A percentile compares a stretch with the other conserved stretches of the same genome.
Conservation (phyloP, 2,113 vertebrate genomes). For the Indicator indicator region DNA sequence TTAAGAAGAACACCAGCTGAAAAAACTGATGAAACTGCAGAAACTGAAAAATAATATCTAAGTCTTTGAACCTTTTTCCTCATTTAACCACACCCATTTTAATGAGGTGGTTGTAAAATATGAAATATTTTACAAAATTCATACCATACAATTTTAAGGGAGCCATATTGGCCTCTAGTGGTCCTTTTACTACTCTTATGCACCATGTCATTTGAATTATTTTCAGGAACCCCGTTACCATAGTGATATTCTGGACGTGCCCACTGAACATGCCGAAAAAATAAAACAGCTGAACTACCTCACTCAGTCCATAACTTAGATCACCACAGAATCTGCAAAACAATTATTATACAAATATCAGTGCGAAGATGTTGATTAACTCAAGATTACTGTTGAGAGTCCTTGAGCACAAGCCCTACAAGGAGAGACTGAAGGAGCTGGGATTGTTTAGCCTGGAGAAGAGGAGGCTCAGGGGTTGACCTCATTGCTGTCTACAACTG, state of each 20-base stretch:
- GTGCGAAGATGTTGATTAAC: background rate
- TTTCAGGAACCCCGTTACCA: slow-evolving; percentile 28
- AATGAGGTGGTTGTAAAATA: background rate
- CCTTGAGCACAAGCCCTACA: too few relatives aligned
- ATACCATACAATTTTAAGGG: background rate
- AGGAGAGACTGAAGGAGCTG: too few relatives aligned
- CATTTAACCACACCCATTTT: background rate
- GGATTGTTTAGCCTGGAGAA: too few relatives aligned
- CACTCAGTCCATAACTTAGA: background rate
- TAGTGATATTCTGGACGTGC: background rate
- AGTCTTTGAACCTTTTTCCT: background rate
- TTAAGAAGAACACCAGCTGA: background rate
- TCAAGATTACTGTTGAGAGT: background rate
- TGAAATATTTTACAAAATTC: background rate
- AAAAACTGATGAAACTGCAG: background rate
- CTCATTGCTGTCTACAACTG: too few relatives aligned
- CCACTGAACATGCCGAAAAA: background rate
- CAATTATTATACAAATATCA: background rate
- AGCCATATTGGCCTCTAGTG: background rate
- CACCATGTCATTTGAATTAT: background rate
- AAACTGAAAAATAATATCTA: background rate
- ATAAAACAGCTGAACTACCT: background rate
- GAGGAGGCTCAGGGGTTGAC: too few relatives aligned
- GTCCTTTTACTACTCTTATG: slow-evolving; percentile 2
- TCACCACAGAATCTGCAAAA: background rate